A percentile compares a stretch with the other conserved stretches of the same genome.
Conservation (phyloP, 2,888 invertebrate species). For the Ophonus ardosiacus region DNA sequence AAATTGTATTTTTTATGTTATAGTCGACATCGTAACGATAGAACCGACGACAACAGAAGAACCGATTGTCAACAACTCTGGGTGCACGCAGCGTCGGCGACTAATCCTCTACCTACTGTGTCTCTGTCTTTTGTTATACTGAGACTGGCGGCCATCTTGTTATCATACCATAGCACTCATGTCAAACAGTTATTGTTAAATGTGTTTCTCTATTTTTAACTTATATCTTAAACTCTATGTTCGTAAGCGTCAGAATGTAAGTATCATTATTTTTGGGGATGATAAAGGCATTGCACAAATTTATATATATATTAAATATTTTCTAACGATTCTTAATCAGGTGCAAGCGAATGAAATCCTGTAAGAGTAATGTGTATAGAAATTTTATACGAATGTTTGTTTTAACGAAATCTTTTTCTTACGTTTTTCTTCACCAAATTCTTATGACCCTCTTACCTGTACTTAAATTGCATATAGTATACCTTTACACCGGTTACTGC, state of each 20-base stretch:
- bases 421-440: slow-evolving; percentile 29
- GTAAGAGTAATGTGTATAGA: slow-evolving; percentile 38
- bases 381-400: slow-evolving; percentile 49
- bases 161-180: slow-evolving; percentile 32
- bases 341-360: slow-evolving; percentile 53
- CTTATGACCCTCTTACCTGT: slow-evolving; percentile 54
- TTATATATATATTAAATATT: slow-evolving; percentile 51
- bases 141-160: slow-evolving; percentile 33
- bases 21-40: slow-evolving; percentile 68
- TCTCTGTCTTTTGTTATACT: slow-evolving; percentile 51
- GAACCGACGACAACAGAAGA: slow-evolving; percentile 65
- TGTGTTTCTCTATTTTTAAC: slow-evolving; percentile 52
- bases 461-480: slow-evolving; percentile 54
- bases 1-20: slow-evolving; percentile 35
- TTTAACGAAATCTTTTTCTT: slow-evolving; percentile 51
- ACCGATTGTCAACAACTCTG: slow-evolving; percentile 9
- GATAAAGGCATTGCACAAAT: slow-evolving; percentile 58
- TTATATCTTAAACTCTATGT: slow-evolving; percentile 44
- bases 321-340: slow-evolving; percentile 56
- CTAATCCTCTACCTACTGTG: slow-evolving; percentile 53
- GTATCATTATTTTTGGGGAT: slow-evolving; percentile 14
- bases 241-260: slow-evolving; percentile 28
- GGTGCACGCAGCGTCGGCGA: slow-evolving; percentile 18
- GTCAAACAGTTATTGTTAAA: slow-evolving; percentile 49
- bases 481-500: neutral